Evolutionary conservation across 2,797 vertebrate genomes (phyloP), one percentile per base, ranked within the genome.

Genomic region (Rhodeus uyekii): DNA sequence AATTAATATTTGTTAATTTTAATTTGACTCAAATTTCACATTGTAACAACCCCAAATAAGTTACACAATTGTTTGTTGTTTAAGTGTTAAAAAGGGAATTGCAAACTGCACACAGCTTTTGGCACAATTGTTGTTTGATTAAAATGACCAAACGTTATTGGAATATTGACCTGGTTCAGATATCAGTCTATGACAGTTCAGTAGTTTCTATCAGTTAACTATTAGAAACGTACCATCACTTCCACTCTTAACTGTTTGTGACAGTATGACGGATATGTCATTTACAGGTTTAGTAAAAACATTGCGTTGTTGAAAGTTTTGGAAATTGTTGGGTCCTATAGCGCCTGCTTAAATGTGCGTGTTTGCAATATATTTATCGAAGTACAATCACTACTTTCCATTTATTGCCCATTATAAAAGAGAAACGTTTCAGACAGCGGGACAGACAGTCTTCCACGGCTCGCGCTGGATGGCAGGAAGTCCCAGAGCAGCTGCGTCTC

Each of bases 401-500:
- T 79, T 44, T 60, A 44, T 60, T 58, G 36, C 1, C 48, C 77
- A 42, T 79, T 80, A 36, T 60, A 60, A 71, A 80, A 71, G 50
- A 34, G 53, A 50, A 73, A 34, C 3, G 32, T 22, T 79, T 69
- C 12, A 58, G 27, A 69, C 44, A 36, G 44, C 19, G 4, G 61
- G 60, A 64, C 75, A 63, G 8, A 64, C 38, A 42, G 50, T 65
- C 27, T 22, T 58, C 36, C 1, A 16, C 5, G 32, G 61, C n/a
- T 46, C 9, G 2, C 3, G 4, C 61, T 39, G 48, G 63, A 67
- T 78, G 34, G 14, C 63, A 78, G 27, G 19, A 38, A 61, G 71
- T 81, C 71, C 71, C 80, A 42, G 46, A 81, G 61, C 80, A 81
- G 71, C 71, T 75, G 80, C 24, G 34, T 55, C 46, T 67, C n/a